These are phyloP conservation scores for Euspilapteryx auroguttella DNA, from an alignment of 2,888 invertebrate species.

Conservation along the genomic window DNA sequence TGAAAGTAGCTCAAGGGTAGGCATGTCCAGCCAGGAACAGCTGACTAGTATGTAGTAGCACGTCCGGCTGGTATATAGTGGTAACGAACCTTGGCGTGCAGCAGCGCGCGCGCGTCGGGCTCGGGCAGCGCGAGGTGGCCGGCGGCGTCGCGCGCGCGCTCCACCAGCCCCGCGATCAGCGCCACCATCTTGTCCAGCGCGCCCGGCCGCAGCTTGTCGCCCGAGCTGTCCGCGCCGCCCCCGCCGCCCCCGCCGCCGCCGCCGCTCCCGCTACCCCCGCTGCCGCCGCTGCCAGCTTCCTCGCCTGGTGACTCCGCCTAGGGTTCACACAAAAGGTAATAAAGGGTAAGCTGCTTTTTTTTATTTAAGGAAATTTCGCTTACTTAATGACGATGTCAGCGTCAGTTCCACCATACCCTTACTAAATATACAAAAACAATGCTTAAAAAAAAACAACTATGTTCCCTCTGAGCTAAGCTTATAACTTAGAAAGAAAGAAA, in stretches of 20 bases:
- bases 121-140: constrained; percentile 74
- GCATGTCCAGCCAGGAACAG: too few species aligned
- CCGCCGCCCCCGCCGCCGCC: too few species aligned
- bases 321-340: neutral
- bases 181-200: constrained; percentile 96
- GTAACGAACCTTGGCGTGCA: constrained; percentile 90
- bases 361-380: too few species aligned
- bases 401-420: too few species aligned
- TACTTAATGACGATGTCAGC: neutral
- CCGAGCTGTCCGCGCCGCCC: constrained; percentile 23
- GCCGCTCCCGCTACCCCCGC: constrained; percentile 29
- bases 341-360: neutral
- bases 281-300: constrained; percentile 41
- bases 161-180: constrained; percentile 83
- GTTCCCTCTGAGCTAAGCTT: too few species aligned
- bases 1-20: too few species aligned
- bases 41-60: too few species aligned
- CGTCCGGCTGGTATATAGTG: too few species aligned
- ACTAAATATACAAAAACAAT: too few species aligned
- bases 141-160: constrained; percentile 80
- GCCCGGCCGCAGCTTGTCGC: constrained; percentile 81
- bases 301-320: constrained; percentile 45
- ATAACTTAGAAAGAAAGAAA: too few species aligned
- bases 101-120: constrained; percentile 79
- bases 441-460: too few species aligned